phyloP scores from a whole-genome alignment of 2,797 vertebrate genomes.

The Aldrovandia affinis region DNA sequence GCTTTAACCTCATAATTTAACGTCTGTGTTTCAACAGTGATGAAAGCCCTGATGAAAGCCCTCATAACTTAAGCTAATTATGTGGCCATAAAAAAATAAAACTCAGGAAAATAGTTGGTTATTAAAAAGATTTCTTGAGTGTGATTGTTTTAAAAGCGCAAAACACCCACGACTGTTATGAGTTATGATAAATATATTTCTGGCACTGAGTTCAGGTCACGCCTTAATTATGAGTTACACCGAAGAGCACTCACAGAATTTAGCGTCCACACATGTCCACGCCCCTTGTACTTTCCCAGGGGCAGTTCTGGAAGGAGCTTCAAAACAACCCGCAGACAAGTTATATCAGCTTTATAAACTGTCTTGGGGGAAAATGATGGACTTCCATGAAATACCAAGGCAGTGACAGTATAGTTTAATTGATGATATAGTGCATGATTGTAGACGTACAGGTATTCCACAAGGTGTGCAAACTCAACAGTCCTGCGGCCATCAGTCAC shows the following conservation, averaged over 20 bases:
- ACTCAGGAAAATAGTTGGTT: not conserved
- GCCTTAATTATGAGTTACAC: slow-evolving; percentile 61
- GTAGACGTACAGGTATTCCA: slow-evolving; percentile 58
- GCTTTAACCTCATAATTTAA: not conserved
- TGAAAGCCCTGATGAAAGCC: too few species aligned
- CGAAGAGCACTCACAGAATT: slow-evolving; percentile 62
- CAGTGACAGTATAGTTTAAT: slow-evolving; percentile 66
- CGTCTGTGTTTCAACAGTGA: not conserved
- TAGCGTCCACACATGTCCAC: slow-evolving; percentile 68
- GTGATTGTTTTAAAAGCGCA: slow-evolving; percentile 59
- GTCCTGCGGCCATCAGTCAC: slow-evolving; percentile 27
- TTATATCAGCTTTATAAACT: slow-evolving; percentile 84
- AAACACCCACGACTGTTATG: slow-evolving; percentile 73
- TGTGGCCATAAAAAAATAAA: slow-evolving; percentile 19
- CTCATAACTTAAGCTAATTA: not conserved
- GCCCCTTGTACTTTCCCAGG: slow-evolving; percentile 69
- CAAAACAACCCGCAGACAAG: slow-evolving; percentile 81
- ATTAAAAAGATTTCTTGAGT: slow-evolving; percentile 38
- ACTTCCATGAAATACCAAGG: slow-evolving; percentile 76
- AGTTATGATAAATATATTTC: slow-evolving; percentile 57
- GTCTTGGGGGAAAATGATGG: slow-evolving; percentile 70
- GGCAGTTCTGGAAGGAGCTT: slow-evolving; percentile 74
- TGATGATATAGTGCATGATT: slow-evolving; percentile 72
- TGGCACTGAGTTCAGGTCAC: slow-evolving; percentile 67
- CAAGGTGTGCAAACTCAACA: slow-evolving; percentile 59